phyloP scores from a whole-genome alignment of 64 coral and sea anemone species.

The Cladopsammia gracilis region DNA sequence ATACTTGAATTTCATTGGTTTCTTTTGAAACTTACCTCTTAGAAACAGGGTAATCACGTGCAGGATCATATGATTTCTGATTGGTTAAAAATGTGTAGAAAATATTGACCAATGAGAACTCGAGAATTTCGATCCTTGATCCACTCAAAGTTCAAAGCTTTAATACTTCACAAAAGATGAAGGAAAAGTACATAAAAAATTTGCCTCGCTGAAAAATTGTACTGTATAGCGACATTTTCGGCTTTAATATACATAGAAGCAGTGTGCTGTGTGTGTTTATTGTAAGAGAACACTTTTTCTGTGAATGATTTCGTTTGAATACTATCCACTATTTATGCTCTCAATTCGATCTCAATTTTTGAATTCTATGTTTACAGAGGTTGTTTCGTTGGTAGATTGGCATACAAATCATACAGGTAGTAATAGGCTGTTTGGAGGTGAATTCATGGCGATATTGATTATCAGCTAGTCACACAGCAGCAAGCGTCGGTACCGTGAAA shows the following conservation, averaged over 20 bases:
- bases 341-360: slow-evolving; percentile 61
- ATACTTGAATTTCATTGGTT: slow-evolving; percentile 69
- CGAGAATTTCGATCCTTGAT: slow-evolving; percentile 34
- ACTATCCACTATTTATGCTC: slow-evolving; percentile 58
- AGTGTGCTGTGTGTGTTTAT: slow-evolving; percentile 66
- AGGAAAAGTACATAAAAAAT: slow-evolving; percentile 31
- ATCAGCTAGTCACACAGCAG: slow-evolving; percentile 46
- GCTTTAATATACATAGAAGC: slow-evolving; percentile 61
- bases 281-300: slow-evolving; percentile 57
- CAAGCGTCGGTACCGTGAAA: slow-evolving; percentile 62
- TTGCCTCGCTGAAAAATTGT: no score
- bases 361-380: no score
- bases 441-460: slow-evolving; percentile 47
- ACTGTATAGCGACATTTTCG: slow-evolving; percentile 63
- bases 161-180: slow-evolving; percentile 21
- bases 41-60: neutral
- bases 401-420: slow-evolving; percentile 59
- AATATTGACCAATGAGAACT: slow-evolving; percentile 27
- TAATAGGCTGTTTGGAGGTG: slow-evolving; percentile 51
- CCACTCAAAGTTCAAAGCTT: slow-evolving; percentile 27
- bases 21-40: slow-evolving; percentile 40
- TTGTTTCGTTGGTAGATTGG: slow-evolving; percentile 53
- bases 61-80: slow-evolving; percentile 37
- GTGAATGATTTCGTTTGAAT: slow-evolving; percentile 69
- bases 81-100: slow-evolving; percentile 39